Conservation (phyloP, 2,888 invertebrate species). For the Tachina fera region DNA sequence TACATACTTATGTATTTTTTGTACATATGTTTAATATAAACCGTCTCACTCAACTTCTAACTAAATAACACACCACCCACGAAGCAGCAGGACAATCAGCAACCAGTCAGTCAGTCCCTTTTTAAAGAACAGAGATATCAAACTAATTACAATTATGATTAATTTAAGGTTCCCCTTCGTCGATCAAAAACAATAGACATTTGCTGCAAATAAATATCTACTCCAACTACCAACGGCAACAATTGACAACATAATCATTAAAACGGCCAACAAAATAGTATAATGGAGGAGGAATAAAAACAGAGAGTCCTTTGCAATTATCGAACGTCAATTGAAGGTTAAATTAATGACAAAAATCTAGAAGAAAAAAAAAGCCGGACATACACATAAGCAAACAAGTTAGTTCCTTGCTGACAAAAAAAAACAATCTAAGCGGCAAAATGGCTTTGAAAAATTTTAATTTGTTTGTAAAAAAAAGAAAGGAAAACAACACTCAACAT, state of each 20-base stretch:
- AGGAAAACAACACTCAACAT: slow-evolving; percentile 31
- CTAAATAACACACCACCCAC: not conserved
- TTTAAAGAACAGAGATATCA: slow-evolving; percentile 62
- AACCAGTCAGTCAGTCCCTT: slow-evolving; percentile 11
- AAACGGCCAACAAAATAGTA: slow-evolving; percentile 39
- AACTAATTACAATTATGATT: slow-evolving; percentile 74
- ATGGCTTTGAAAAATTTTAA: slow-evolving; percentile 62
- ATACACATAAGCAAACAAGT: slow-evolving; percentile 45
- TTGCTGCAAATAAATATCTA: slow-evolving; percentile 17
- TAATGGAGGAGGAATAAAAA: slow-evolving; percentile 46
- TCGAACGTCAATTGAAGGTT: slow-evolving; percentile 78
- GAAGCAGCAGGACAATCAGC: slow-evolving; percentile 24
- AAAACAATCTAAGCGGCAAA: slow-evolving; percentile 61
- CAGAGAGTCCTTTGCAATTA: slow-evolving; percentile 76
- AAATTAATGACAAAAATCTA: slow-evolving; percentile 74
- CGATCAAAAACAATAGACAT: slow-evolving; percentile 67
- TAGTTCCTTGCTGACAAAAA: slow-evolving; percentile 1
- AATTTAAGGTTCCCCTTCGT: slow-evolving; percentile 73
- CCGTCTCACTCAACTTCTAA: not conserved
- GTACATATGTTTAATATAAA: not conserved
- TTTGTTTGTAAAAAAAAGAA: slow-evolving; percentile 35
- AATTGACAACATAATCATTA: slow-evolving; percentile 71
- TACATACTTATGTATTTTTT: not conserved
- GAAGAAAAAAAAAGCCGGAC: slow-evolving; percentile 42
- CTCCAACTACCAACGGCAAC: slow-evolving; percentile 43